Conservation (phyloP, 2,797 vertebrate genomes). For the Threskiornis aethiopicus region DNA sequence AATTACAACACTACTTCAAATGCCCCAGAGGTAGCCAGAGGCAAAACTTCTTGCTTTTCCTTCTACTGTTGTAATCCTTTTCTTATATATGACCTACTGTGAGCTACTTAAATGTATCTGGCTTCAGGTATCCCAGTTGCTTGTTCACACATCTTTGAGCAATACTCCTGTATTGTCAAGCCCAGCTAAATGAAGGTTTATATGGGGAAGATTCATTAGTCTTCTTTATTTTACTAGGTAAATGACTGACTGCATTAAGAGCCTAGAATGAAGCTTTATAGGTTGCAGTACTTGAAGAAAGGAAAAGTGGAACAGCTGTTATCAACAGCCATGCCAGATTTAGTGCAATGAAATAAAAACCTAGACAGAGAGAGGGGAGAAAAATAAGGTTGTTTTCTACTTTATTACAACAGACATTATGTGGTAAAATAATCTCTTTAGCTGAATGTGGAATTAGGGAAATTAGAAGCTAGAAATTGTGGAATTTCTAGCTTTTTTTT, state of each 20-base stretch:
- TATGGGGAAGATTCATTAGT: constrained; percentile 23
- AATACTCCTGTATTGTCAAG: neutral
- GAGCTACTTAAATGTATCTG: neutral
- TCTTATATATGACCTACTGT: neutral
- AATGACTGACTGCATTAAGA: constrained; percentile 41
- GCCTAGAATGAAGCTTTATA: constrained; percentile 37
- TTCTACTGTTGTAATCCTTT: constrained; percentile 30
- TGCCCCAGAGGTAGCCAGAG: neutral
- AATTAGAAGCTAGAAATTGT: neutral
- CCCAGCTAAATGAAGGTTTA: constrained; percentile 1
- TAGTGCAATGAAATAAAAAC: constrained; percentile 51
- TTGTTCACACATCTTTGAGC: neutral
- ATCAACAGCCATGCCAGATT: constrained; percentile 42
- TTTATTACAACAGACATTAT: neutral
- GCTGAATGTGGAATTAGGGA: neutral
- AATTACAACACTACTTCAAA: constrained; percentile 10
- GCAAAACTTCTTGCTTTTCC: constrained; percentile 15
- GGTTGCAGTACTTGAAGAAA: constrained; percentile 26
- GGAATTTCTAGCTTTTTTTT: neutral
- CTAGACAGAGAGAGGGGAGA: neutral
- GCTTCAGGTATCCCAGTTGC: neutral
- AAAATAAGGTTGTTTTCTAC: neutral
- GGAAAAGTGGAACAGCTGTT: constrained; percentile 31
- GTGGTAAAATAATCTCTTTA: neutral
- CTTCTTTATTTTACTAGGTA: constrained; percentile 52